Percentiles rank a stretch among this genome's conserved stretches.
Evolutionary conservation across 2,888 invertebrate species (phyloP).

Genomic region (Carpatolechia fugitivella): DNA sequence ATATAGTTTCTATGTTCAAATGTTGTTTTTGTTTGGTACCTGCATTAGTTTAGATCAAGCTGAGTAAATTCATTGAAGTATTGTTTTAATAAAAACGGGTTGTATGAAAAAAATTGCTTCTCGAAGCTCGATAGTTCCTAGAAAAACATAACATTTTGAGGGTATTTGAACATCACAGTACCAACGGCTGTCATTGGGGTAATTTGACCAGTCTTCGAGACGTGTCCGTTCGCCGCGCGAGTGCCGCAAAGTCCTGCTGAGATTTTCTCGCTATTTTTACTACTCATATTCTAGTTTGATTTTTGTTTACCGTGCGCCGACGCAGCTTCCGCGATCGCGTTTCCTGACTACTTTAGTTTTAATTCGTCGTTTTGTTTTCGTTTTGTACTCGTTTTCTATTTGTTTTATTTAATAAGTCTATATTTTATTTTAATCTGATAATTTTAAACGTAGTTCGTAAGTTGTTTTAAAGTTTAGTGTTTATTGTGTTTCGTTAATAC

Average conservation of each 20-base stretch:
- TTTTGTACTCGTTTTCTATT: slow-evolving; percentile 29
- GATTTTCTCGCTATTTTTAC: slow-evolving; percentile 14
- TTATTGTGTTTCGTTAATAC: slow-evolving; percentile 35
- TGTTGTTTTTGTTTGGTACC: too few species aligned
- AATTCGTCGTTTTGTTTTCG: slow-evolving; percentile 25
- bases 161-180: slow-evolving; percentile 37
- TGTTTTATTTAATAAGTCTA: slow-evolving; percentile 14
- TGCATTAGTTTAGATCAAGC: too few species aligned
- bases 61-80: too few species aligned
- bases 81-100: neutral
- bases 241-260: slow-evolving; percentile 33
- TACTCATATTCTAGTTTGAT: slow-evolving; percentile 2
- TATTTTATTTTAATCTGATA: slow-evolving; percentile 28
- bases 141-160: slow-evolving; percentile 25
- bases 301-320: slow-evolving; percentile 6
- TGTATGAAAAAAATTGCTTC: neutral
- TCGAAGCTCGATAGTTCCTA: neutral
- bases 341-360: slow-evolving; percentile 44
- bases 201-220: slow-evolving; percentile 53
- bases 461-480: slow-evolving; percentile 30
- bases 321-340: slow-evolving; percentile 29
- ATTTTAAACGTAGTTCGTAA: slow-evolving; percentile 26
- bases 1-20: too few species aligned
- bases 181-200: slow-evolving; percentile 19
- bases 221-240: slow-evolving; percentile 43